Evolutionary conservation across 1,140 invertebrate genomes (phyloP).

Genomic region (Drosophila pseudoobscura): DNA sequence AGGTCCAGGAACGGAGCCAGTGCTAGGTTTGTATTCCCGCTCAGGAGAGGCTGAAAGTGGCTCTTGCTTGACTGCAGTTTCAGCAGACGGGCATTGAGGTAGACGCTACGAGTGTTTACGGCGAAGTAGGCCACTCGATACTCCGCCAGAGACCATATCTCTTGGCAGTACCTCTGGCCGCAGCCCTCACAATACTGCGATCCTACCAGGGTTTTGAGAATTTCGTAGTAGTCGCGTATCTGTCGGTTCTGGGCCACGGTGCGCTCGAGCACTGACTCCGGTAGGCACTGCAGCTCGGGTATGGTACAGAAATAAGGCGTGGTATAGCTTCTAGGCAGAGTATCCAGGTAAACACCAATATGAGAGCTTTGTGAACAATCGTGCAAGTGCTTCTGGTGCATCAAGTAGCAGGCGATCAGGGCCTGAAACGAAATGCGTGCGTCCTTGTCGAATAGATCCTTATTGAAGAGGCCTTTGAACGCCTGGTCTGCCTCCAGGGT

Average conservation of each 20-base stretch:
- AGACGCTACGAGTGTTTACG: slow-evolving; percentile 91
- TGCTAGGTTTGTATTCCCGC: slow-evolving; percentile 86
- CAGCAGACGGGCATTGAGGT: slow-evolving; percentile 74
- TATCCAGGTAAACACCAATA: slow-evolving; percentile 85
- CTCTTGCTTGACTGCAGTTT: slow-evolving; percentile 32
- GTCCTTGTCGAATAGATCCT: slow-evolving; percentile 52
- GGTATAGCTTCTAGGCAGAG: slow-evolving; percentile 85
- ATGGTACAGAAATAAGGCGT: slow-evolving; percentile 84
- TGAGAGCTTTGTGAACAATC: slow-evolving; percentile 56
- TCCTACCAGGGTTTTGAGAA: slow-evolving; percentile 43
- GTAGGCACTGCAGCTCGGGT: slow-evolving; percentile 81
- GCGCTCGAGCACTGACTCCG: slow-evolving; percentile 74
- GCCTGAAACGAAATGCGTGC: slow-evolving; percentile 84
- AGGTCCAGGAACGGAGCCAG: slow-evolving; percentile 91
- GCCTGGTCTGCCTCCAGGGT: slow-evolving; percentile 63
- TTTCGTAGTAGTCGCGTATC: slow-evolving; percentile 63
- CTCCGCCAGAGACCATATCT: slow-evolving; percentile 82
- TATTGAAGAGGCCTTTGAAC: slow-evolving; percentile 65
- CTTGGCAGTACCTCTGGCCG: slow-evolving; percentile 69
- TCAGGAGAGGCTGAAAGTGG: slow-evolving; percentile 75
- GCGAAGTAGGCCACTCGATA: slow-evolving; percentile 87
- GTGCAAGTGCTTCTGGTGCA: slow-evolving; percentile 84
- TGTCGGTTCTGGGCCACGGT: slow-evolving; percentile 72
- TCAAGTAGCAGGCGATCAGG: slow-evolving; percentile 86
- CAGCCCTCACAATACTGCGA: slow-evolving; percentile 66